A percentile compares a stretch with the other conserved stretches of the same genome.
Conservation (phyloP, 2,113 vertebrate species). For the Nematolebias whitei region DNA sequence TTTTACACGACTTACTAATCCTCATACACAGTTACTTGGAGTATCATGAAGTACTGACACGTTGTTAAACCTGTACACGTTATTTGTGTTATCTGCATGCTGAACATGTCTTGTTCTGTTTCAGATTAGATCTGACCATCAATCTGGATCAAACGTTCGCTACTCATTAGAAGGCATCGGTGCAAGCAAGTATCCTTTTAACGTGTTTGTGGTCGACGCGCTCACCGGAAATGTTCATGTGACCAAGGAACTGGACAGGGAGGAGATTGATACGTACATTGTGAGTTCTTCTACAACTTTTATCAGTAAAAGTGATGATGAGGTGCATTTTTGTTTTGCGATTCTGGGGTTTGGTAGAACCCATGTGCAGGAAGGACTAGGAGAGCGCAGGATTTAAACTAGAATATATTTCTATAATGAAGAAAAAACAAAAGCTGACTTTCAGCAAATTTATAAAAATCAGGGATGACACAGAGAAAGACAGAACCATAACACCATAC, state of each 20-base stretch:
- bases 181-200: constrained; percentile 79
- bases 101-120: constrained; percentile 16
- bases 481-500: too few relatives aligned
- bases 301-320: neutral
- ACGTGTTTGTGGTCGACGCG: constrained; percentile 85
- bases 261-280: constrained; percentile 63
- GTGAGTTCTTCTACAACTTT: constrained; percentile 58
- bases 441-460: too few relatives aligned
- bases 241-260: constrained; percentile 86
- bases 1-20: neutral
- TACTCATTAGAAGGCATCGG: constrained; percentile 85
- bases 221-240: constrained; percentile 84
- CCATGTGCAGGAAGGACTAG: too few relatives aligned
- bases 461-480: too few relatives aligned
- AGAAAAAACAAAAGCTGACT: too few relatives aligned
- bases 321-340: too few relatives aligned
- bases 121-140: constrained; percentile 89
- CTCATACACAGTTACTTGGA: too few relatives aligned
- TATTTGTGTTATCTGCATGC: too few relatives aligned
- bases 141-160: constrained; percentile 52
- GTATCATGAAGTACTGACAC: neutral
- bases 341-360: too few relatives aligned
- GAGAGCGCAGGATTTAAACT: too few relatives aligned
- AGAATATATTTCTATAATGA: too few relatives aligned
- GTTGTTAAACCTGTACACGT: neutral